Percentiles rank a stretch among this genome's conserved stretches.
These are phyloP conservation scores for Paratrypauchen microcephalus DNA, from an alignment of 2,797 vertebrate species.

Conservation along the genomic window DNA sequence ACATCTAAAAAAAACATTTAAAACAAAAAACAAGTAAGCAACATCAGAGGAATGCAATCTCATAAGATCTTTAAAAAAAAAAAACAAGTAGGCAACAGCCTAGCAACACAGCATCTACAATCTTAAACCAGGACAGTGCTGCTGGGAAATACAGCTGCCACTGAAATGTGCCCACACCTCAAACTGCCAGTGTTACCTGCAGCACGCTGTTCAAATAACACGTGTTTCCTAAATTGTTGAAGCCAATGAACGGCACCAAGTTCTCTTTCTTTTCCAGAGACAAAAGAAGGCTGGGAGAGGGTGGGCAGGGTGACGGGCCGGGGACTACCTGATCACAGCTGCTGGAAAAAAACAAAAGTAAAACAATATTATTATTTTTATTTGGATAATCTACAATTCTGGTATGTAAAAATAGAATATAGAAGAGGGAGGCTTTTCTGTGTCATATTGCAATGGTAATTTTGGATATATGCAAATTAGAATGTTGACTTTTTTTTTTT, in stretches of 20 bases:
- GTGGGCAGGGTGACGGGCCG: conserved; percentile 74
- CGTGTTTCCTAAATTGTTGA: conserved; percentile 97
- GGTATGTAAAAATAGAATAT: too few species aligned
- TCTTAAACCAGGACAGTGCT: neutral
- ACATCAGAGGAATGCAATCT: too few species aligned
- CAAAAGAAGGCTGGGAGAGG: conserved; percentile 67
- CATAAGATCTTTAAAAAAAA: neutral
- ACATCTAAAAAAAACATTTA: too few species aligned
- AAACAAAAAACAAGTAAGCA: too few species aligned
- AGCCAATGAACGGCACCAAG: conserved; percentile 90
- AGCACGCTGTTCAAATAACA: conserved; percentile 98
- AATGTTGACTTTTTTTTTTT: too few species aligned
- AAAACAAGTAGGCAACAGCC: neutral
- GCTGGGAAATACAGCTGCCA: neutral
- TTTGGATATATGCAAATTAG: too few species aligned
- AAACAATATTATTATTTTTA: too few species aligned
- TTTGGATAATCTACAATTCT: too few species aligned
- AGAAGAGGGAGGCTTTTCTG: too few species aligned
- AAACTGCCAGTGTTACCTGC: conserved; percentile 76
- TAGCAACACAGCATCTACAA: neutral
- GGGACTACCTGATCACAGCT: conserved; percentile 87
- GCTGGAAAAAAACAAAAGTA: conserved; percentile 21
- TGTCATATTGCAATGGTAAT: too few species aligned
- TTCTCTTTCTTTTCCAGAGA: conserved; percentile 84
- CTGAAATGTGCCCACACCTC: neutral